Evolutionary conservation across 2,888 invertebrate genomes (phyloP).

Genomic region (Acanthoscelides obtectus): DNA sequence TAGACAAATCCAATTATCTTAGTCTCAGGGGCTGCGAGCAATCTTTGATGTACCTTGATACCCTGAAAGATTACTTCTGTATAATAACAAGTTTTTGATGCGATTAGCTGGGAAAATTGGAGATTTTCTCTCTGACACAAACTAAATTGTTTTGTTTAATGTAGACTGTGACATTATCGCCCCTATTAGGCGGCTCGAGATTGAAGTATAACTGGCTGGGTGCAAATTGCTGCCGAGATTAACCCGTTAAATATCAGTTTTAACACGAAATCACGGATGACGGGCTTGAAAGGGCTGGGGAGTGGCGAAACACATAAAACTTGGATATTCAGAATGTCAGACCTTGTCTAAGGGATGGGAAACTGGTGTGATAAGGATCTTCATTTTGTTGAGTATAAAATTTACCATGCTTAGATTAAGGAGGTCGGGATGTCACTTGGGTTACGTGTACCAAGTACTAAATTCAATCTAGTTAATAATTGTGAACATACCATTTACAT

Average conservation of each 20-base stretch:
- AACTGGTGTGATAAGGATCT: no score
- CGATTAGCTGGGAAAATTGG: slow-evolving; percentile 32
- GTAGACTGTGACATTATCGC: slow-evolving; percentile 5
- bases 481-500: no score
- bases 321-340: not conserved
- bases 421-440: no score
- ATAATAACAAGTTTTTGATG: slow-evolving; percentile 48
- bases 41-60: slow-evolving; percentile 43
- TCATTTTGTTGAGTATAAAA: no score
- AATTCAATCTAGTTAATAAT: no score
- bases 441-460: no score
- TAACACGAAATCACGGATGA: not conserved
- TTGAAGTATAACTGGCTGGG: slow-evolving; percentile 3
- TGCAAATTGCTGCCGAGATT: not conserved
- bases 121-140: slow-evolving; percentile 28
- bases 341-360: not conserved
- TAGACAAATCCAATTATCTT: slow-evolving; percentile 35
- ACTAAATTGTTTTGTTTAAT: slow-evolving; percentile 36
- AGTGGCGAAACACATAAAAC: not conserved
- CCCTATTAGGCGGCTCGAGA: slow-evolving; percentile 5
- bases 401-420: no score
- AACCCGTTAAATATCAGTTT: not conserved
- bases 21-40: slow-evolving; percentile 34
- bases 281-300: not conserved
- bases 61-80: slow-evolving; percentile 45